A percentile compares a stretch with the other conserved stretches of the same genome.
Conservation (phyloP, 2,888 invertebrate species). For the Melieria omissa region DNA sequence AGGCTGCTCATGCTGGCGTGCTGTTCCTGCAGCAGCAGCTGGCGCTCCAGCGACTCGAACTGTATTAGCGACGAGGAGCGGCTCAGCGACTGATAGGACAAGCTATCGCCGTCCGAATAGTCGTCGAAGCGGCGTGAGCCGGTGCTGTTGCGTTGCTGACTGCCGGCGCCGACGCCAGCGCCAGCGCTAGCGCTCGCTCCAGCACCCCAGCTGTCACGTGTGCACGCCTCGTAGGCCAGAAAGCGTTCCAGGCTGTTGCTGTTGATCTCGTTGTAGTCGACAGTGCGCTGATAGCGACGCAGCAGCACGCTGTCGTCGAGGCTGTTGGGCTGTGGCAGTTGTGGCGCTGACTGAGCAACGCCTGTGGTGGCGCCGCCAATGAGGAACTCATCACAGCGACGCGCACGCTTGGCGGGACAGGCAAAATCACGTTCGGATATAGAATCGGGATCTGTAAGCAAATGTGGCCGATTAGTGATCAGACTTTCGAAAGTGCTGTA, state of each 20-base stretch:
- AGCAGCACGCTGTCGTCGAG: slow-evolving; percentile 54
- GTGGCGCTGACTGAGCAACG: slow-evolving; percentile 35
- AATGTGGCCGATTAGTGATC: no score
- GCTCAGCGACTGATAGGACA: slow-evolving; percentile 73
- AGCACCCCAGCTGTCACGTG: slow-evolving; percentile 53
- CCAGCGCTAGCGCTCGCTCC: background rate
- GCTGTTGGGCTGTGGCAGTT: slow-evolving; percentile 35
- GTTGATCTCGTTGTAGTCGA: slow-evolving; percentile 49
- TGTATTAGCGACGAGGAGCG: slow-evolving; percentile 85
- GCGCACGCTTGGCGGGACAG: slow-evolving; percentile 79
- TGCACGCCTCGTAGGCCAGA: slow-evolving; percentile 52
- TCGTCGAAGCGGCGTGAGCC: slow-evolving; percentile 63
- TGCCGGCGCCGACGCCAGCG: slow-evolving; percentile 41
- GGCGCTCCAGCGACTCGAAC: slow-evolving; percentile 84
- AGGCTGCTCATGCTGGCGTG: slow-evolving; percentile 60
- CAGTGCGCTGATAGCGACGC: slow-evolving; percentile 45
- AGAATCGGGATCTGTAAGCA: slow-evolving; percentile 62
- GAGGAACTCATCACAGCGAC: slow-evolving; percentile 69
- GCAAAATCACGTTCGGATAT: slow-evolving; percentile 79
- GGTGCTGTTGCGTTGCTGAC: slow-evolving; percentile 55
- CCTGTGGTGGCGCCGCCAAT: slow-evolving; percentile 20
- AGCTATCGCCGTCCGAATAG: slow-evolving; percentile 66
- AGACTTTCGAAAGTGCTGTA: background rate
- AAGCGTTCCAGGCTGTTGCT: slow-evolving; percentile 58
- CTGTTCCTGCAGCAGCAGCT: slow-evolving; percentile 70